Evolutionary conservation across 1,140 invertebrate genomes (phyloP), one percentile per base, ranked within the genome.

Genomic region (Apis dorsata): DNA sequence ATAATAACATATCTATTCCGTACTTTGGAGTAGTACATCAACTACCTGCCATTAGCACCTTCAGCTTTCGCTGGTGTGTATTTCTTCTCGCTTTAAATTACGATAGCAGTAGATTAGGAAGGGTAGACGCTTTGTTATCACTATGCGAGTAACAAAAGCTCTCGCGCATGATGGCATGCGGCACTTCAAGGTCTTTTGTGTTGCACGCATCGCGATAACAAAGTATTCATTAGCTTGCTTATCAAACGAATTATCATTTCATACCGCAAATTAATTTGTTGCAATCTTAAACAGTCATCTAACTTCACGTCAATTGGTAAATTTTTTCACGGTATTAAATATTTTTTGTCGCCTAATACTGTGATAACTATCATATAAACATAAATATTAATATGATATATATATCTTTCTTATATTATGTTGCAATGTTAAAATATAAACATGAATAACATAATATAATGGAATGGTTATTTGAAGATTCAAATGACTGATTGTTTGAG

Each of bases 21-120:
- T 49, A 28, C n/a, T 12, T 19, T 17, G 68, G 19, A 51, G n/a
- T 15, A 62, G 17, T 21, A 49, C 28, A 10, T 24, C 70, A 28
- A 55, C 44, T 82, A 77, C 80, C 74, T 82, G 81, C 66, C 51
- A 55, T 82, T 78, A 55, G 55, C 74, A 76, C 75, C 24, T 63
- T 68, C 28, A 76, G 59, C 68, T 81, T 55, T 55, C 71, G 5
- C 55, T 59, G 34, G 63, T 60, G 71, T 63, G 79, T 72, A 80
- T 88, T 88, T 81, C 84, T 86, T n/a, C 77, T 76, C 70, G 84
- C 72, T 66, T 84, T 80, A 78, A 60, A 74, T 86, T 69, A 71
- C 80, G 76, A 88, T 88, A 88, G 72, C 63, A 60, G 74, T 1
- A 65, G 79, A 80, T 80, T 81, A 76, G 63, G 15, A 44, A 51